Evolutionary conservation across 1,140 invertebrate genomes (phyloP).

Genomic region (Drosophila busckii): DNA sequence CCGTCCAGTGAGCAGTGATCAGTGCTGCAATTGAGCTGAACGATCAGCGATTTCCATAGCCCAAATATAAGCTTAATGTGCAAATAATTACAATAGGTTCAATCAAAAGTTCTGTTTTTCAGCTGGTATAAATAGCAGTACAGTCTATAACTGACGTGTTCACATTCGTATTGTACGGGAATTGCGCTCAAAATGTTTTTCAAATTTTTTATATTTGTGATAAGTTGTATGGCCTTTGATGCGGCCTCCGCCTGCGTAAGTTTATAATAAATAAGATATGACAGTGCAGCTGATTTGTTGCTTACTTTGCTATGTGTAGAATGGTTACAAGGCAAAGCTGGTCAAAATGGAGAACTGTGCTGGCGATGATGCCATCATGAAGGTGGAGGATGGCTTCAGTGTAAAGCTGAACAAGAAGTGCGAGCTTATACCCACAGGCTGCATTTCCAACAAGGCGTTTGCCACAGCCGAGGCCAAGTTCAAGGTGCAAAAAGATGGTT

Average conservation of each 20-base stretch:
- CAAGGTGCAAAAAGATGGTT: constrained; percentile 66
- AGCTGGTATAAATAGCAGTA: constrained; percentile 44
- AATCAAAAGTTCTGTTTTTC: constrained; percentile 2
- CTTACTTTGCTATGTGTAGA: constrained; percentile 27
- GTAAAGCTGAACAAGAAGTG: constrained; percentile 75
- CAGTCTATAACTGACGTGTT: not conserved
- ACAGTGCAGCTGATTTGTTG: not conserved
- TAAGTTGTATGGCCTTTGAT: constrained; percentile 40
- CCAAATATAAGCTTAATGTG: constrained; percentile 59
- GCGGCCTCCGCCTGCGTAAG: constrained; percentile 66
- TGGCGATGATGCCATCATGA: constrained; percentile 55
- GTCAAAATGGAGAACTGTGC: constrained; percentile 72
- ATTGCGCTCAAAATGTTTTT: constrained; percentile 35
- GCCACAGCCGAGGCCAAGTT: constrained; percentile 56
- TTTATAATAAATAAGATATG: not conserved
- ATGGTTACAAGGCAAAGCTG: constrained; percentile 73
- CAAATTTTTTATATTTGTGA: constrained; percentile 29
- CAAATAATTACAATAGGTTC: constrained; percentile 57
- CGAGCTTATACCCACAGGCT: constrained; percentile 65
- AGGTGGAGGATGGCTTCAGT: constrained; percentile 47
- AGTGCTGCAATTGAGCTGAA: constrained; percentile 68
- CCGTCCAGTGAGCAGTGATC: constrained; percentile 38
- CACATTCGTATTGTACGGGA: constrained; percentile 6
- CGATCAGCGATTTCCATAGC: constrained; percentile 54
- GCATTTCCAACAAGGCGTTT: constrained; percentile 65